phyloP scores from a whole-genome alignment of 1,140 invertebrate genomes.

The Habropoda laboriosa region DNA sequence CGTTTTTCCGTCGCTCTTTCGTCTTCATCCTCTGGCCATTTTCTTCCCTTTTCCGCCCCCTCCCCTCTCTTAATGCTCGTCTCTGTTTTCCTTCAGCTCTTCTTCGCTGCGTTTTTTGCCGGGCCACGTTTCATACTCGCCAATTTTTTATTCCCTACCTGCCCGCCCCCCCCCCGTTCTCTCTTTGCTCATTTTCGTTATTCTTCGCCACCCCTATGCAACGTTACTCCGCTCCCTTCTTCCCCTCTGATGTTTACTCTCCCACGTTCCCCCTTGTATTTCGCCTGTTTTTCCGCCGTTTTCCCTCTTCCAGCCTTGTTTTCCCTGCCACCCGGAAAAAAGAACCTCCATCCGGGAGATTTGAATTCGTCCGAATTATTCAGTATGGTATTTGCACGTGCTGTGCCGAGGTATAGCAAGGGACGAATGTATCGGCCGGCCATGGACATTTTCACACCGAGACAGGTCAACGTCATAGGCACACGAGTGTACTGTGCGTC shows the following conservation, averaged over 20 bases:
- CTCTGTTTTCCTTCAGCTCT: not conserved
- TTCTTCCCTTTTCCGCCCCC: not conserved
- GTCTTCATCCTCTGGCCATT: constrained; percentile 16
- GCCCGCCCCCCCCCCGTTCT: not conserved
- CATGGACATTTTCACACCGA: no score
- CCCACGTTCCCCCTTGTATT: not conserved
- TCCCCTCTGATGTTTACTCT: not conserved
- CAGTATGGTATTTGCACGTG: no score
- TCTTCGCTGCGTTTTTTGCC: not conserved
- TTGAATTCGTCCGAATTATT: not conserved
- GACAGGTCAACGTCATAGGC: no score
- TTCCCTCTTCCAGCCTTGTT: not conserved
- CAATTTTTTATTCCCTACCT: constrained; percentile 7
- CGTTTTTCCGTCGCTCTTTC: not conserved
- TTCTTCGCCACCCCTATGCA: not conserved
- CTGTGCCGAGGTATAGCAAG: no score
- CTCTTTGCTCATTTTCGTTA: constrained; percentile 1
- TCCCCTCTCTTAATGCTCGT: no score
- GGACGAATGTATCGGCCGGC: no score
- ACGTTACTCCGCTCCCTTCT: not conserved
- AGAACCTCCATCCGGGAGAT: not conserved
- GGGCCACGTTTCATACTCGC: constrained; percentile 7
- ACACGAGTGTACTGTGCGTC: no score
- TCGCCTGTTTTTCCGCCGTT: not conserved
- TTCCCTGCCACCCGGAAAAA: no score